Evolutionary conservation across 1,140 invertebrate genomes (phyloP).

Genomic region (Globodera ellingtonae): DNA sequence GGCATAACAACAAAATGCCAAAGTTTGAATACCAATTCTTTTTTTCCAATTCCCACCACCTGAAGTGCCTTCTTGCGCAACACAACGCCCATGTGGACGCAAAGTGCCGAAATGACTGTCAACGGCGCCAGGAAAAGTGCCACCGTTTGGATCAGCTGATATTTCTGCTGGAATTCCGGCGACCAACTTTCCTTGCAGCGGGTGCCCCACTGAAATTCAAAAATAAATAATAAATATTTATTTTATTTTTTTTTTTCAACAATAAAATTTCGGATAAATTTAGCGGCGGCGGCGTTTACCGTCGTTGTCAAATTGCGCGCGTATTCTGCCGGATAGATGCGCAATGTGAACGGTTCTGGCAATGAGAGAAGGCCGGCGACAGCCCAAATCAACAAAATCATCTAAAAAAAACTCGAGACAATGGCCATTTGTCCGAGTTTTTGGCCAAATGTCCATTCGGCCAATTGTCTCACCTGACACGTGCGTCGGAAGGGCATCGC

Average conservation of each 20-base stretch:
- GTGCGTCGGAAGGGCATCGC: constrained; percentile 53
- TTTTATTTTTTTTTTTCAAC: neutral
- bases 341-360: constrained; percentile 59
- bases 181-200: constrained; percentile 58
- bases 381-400: constrained; percentile 58
- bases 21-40: neutral
- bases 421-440: neutral
- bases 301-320: constrained; percentile 49
- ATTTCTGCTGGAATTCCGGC: constrained; percentile 56
- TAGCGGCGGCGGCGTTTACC: constrained; percentile 13
- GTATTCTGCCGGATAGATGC: constrained; percentile 56
- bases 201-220: constrained; percentile 60
- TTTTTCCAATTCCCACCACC: constrained; percentile 21
- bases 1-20: no score
- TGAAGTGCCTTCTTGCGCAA: constrained; percentile 51
- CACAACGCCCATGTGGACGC: constrained; percentile 58
- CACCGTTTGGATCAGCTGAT: constrained; percentile 59
- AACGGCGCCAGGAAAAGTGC: constrained; percentile 57
- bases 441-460: neutral
- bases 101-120: constrained; percentile 51
- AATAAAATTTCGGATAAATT: neutral
- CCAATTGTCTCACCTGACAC: constrained; percentile 3
- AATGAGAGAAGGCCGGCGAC: constrained; percentile 50
- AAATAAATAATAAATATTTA: neutral
- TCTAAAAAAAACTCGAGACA: neutral